A percentile compares a stretch with the other conserved stretches of the same genome.
Evolutionary conservation across 2,113 vertebrate genomes (phyloP).

Genomic region (Pygoscelis antarcticus): DNA sequence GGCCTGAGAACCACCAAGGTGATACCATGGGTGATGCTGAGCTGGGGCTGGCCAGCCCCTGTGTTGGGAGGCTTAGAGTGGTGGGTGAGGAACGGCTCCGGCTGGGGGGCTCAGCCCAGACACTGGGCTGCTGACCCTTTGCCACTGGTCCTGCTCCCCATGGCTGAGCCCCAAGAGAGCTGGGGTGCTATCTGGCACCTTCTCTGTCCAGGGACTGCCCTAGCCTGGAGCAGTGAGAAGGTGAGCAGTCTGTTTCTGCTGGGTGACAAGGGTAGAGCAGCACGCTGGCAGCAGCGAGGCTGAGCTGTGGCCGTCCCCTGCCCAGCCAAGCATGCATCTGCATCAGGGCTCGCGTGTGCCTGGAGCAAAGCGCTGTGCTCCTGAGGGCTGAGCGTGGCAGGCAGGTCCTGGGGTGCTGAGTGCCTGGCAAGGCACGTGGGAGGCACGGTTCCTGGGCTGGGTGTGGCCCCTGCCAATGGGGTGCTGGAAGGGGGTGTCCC

Average conservation of each 20-base stretch:
- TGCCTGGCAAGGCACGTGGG: background rate
- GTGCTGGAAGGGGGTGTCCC: background rate
- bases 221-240: background rate
- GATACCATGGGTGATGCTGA: background rate
- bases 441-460: background rate
- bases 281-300: background rate
- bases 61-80: background rate
- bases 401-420: background rate
- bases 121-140: background rate
- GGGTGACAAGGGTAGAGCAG: background rate
- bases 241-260: background rate
- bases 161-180: background rate
- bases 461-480: background rate
- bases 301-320: background rate
- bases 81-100: background rate
- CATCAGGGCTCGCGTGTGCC: background rate
- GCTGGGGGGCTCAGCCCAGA: background rate
- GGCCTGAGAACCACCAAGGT: conserved; percentile 72
- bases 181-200: background rate
- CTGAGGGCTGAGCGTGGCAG: background rate
- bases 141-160: background rate
- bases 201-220: background rate
- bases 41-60: background rate
- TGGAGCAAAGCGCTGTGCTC: background rate
- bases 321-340: fast-evolving